These are phyloP conservation scores for Thysanoteuthis rhombus DNA, from an alignment of 2,888 invertebrate genomes.

Conservation along the genomic window DNA sequence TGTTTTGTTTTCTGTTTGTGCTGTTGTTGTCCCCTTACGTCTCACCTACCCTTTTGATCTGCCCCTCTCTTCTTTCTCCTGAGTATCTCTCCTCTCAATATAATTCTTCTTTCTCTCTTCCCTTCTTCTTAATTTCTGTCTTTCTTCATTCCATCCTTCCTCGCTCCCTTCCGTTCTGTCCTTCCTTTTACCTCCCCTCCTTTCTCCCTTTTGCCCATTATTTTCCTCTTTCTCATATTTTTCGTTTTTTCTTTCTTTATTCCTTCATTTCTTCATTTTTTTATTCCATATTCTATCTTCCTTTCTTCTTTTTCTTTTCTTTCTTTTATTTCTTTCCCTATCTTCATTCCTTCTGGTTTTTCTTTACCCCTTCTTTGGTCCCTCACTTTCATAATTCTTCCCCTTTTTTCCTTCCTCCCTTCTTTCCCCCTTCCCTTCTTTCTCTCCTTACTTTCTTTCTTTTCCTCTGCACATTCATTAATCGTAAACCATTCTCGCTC, in stretches of 20 bases:
- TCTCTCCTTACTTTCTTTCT: neutral
- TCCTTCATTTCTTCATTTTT: neutral
- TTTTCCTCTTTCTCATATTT: neutral
- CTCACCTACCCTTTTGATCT: neutral
- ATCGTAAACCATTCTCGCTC: no score
- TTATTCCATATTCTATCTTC: neutral
- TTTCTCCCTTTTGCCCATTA: neutral
- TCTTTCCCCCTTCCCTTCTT: neutral
- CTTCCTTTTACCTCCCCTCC: neutral
- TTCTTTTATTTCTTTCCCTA: no score
- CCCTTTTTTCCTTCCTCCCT: neutral
- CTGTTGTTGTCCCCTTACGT: no score
- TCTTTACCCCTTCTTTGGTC: no score
- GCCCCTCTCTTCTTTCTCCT: neutral
- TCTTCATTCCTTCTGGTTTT: no score
- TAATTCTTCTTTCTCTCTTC: neutral
- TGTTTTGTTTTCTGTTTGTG: neutral
- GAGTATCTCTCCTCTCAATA: no score
- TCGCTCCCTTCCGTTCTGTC: neutral
- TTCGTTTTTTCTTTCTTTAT: neutral
- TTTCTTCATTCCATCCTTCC: neutral
- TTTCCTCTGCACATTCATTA: neutral
- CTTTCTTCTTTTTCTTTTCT: neutral
- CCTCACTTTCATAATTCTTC: neutral
- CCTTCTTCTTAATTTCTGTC: neutral